A percentile compares a stretch with the other conserved stretches of the same genome.
These are phyloP conservation scores for Nansenia antarctica DNA, from an alignment of 2,113 vertebrate species.

Conservation along the genomic window DNA sequence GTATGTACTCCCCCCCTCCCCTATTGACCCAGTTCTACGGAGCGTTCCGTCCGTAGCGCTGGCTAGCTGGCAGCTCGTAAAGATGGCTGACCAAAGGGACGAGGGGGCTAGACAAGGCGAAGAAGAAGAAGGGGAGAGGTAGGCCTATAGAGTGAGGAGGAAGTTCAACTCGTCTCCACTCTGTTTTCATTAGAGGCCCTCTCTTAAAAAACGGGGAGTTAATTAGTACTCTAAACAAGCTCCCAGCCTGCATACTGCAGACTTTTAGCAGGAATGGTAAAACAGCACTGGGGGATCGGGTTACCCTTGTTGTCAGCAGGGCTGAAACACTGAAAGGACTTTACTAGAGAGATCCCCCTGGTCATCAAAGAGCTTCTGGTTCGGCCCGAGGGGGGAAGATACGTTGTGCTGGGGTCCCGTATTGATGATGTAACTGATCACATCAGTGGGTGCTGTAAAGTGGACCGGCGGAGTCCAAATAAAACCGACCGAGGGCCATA, in stretches of 20 bases:
- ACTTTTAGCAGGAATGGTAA: constrained; percentile 61
- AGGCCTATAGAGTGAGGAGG: neutral
- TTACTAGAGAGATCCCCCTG: constrained; percentile 74
- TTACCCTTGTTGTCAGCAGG: constrained; percentile 71
- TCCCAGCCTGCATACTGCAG: constrained; percentile 55
- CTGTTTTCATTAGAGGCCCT: constrained; percentile 64
- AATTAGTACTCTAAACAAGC: constrained; percentile 72
- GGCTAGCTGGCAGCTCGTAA: constrained; percentile 12
- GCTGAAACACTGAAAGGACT: constrained; percentile 73
- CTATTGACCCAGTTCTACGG: constrained; percentile 28
- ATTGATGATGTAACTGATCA: constrained; percentile 83
- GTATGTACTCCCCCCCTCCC: too few relatives aligned
- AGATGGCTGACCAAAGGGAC: constrained; percentile 7
- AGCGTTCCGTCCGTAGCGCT: constrained; percentile 25
- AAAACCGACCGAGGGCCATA: constrained; percentile 76
- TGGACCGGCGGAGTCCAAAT: constrained; percentile 63
- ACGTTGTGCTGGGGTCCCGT: constrained; percentile 41
- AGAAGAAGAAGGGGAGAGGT: constrained; percentile 9
- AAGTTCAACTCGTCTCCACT: constrained; percentile 39
- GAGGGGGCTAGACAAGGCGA: constrained; percentile 27
- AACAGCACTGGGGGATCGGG: constrained; percentile 60
- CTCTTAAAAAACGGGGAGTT: constrained; percentile 71
- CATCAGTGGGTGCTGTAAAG: constrained; percentile 76
- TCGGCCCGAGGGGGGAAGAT: constrained; percentile 63
- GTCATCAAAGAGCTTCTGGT: constrained; percentile 74